phyloP scores from a whole-genome alignment of 2,888 invertebrate species.

The Habrosyne pyritoides region DNA sequence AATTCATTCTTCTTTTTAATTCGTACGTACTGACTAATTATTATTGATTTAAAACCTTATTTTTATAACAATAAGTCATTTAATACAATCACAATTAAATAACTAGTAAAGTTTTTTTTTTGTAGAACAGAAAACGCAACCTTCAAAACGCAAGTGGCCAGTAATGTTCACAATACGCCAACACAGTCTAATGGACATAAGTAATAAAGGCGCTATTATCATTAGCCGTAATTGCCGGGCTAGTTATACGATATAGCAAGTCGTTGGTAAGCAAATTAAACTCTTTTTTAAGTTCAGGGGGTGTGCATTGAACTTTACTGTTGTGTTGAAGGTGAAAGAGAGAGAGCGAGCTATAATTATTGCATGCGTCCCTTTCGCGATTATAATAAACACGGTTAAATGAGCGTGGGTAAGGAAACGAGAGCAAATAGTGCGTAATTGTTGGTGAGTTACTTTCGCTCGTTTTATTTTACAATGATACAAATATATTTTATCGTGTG shows the following conservation, averaged over 20 bases:
- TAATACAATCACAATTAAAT: not conserved
- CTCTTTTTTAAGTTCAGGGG: constrained; percentile 44
- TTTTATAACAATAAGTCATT: no score
- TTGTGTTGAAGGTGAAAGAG: constrained; percentile 12
- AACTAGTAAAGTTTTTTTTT: not conserved
- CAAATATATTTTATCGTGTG: not conserved
- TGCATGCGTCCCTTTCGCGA: constrained; percentile 33
- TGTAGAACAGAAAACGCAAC: not conserved
- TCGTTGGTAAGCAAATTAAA: constrained; percentile 49
- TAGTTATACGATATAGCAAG: constrained; percentile 36
- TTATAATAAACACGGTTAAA: constrained; percentile 23
- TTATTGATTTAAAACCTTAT: no score
- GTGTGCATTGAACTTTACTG: constrained; percentile 40
- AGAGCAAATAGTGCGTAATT: constrained; percentile 1
- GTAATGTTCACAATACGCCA: constrained; percentile 40
- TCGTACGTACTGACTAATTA: no score
- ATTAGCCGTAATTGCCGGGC: constrained; percentile 63
- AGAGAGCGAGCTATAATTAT: constrained; percentile 32
- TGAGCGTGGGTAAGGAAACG: constrained; percentile 2
- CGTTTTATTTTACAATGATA: not conserved
- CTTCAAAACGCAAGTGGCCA: constrained; percentile 21
- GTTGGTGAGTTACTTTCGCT: not conserved
- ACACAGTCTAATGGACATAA: constrained; percentile 53
- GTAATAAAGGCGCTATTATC: constrained; percentile 66
- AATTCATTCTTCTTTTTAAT: no score